Percentiles rank a stretch among this genome's conserved stretches.
Conservation (phyloP, 2,113 vertebrate species). For the Leptobrachium leishanense region DNA sequence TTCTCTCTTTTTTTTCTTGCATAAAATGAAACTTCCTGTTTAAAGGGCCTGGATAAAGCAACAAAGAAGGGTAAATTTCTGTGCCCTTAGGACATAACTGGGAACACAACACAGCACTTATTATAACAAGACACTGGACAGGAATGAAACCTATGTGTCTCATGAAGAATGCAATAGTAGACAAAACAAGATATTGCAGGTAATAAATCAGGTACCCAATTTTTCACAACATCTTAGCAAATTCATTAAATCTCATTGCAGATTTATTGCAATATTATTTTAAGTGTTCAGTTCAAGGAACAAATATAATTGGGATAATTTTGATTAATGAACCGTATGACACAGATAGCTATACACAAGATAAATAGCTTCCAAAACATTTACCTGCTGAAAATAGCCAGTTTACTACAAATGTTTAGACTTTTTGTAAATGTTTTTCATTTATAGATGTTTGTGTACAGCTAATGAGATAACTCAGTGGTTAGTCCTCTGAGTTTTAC, state of each 20-base stretch:
- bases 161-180: conserved; percentile 66
- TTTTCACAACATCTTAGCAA: conserved; percentile 73
- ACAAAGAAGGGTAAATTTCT: conserved; percentile 65
- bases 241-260: conserved; percentile 79
- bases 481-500: too few species aligned
- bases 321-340: neutral
- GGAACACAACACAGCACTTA: conserved; percentile 73
- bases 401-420: too few species aligned
- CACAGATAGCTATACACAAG: too few species aligned
- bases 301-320: conserved; percentile 40
- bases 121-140: conserved; percentile 65
- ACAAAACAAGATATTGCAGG: conserved; percentile 70
- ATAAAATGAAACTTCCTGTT: conserved; percentile 86
- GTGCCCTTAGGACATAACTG: conserved; percentile 67
- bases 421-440: too few species aligned
- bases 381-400: too few species aligned
- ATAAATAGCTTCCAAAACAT: too few species aligned
- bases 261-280: conserved; percentile 63
- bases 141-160: conserved; percentile 62
- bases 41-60: conserved; percentile 71
- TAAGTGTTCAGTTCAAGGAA: conserved; percentile 44
- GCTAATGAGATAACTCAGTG: too few species aligned
- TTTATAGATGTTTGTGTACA: too few species aligned
- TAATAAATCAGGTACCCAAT: conserved; percentile 78
- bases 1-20: conserved; percentile 78